These are phyloP conservation scores for Aleiodes alternator DNA, from an alignment of 2,888 invertebrate genomes.

Conservation along the genomic window DNA sequence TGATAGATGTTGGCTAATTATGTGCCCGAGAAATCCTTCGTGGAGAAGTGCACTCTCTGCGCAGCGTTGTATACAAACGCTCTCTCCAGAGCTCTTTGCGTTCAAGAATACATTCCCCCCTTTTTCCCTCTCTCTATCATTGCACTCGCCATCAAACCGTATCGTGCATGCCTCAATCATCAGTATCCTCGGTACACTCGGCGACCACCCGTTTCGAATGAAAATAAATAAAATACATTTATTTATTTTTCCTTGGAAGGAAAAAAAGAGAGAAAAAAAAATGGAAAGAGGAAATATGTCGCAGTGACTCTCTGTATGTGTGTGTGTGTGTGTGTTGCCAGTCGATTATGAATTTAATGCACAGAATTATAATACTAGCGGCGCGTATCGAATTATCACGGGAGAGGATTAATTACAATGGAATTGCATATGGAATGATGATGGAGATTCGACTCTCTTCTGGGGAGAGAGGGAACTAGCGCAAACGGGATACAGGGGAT, in stretches of 20 bases:
- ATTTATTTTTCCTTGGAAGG: neutral
- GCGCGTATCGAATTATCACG: conserved; percentile 39
- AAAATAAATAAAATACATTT: neutral
- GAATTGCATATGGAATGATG: conserved; percentile 33
- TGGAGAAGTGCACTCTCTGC: conserved; percentile 52
- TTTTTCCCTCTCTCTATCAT: neutral
- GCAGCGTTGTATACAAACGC: conserved; percentile 61
- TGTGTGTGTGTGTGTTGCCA: conserved; percentile 1
- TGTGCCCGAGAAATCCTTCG: conserved; percentile 71
- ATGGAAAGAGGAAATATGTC: neutral
- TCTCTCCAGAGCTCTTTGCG: conserved; percentile 45
- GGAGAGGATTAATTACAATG: conserved; percentile 46
- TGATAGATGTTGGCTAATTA: conserved; percentile 76
- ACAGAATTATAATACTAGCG: conserved; percentile 22
- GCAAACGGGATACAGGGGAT: conserved; percentile 46
- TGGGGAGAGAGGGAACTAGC: conserved; percentile 38
- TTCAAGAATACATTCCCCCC: conserved; percentile 27
- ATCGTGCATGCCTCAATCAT: conserved; percentile 32
- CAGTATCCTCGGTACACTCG: conserved; percentile 53
- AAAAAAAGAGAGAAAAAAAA: neutral
- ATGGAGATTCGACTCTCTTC: conserved; percentile 22
- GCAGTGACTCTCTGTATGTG: neutral
- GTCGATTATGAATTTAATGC: conserved; percentile 29
- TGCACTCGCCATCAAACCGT: conserved; percentile 25
- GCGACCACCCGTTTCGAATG: conserved; percentile 68